phyloP scores from a whole-genome alignment of 2,113 vertebrate species.

The Aptenodytes forsteri region DNA sequence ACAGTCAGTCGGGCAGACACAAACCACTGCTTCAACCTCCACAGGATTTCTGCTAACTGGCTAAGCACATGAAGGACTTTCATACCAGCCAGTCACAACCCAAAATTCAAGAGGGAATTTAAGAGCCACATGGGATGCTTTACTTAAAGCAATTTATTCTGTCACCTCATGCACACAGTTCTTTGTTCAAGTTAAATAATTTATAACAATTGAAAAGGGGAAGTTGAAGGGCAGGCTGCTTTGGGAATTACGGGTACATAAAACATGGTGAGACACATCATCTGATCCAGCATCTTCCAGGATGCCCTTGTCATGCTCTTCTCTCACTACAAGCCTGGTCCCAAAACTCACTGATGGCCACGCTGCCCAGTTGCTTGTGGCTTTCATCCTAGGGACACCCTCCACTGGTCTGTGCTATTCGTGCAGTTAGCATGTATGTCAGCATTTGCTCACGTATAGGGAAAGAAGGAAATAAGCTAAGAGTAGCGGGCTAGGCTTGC shows the following conservation, averaged over 20 bases:
- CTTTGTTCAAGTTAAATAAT: not conserved
- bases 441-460: not conserved
- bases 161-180: not conserved
- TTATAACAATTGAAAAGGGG: not conserved
- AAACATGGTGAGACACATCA: not conserved
- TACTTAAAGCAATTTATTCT: not conserved
- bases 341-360: not conserved
- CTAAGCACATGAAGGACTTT: not conserved
- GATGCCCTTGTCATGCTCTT: not conserved
- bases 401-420: not conserved
- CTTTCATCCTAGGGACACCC: not conserved
- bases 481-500: not conserved
- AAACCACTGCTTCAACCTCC: not conserved
- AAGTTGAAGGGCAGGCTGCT: not conserved
- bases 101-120: not conserved
- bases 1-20: not conserved
- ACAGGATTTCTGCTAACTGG: not conserved
- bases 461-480: not conserved
- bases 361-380: fast-evolving
- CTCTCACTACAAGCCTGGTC: not conserved
- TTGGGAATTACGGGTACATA: not conserved
- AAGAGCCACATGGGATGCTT: not conserved
- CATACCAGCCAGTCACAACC: not conserved
- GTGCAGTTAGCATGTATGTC: not conserved
- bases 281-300: not conserved